phyloP scores from a whole-genome alignment of 2,113 vertebrate genomes.

The Ptilorrhoa leucosticta region DNA sequence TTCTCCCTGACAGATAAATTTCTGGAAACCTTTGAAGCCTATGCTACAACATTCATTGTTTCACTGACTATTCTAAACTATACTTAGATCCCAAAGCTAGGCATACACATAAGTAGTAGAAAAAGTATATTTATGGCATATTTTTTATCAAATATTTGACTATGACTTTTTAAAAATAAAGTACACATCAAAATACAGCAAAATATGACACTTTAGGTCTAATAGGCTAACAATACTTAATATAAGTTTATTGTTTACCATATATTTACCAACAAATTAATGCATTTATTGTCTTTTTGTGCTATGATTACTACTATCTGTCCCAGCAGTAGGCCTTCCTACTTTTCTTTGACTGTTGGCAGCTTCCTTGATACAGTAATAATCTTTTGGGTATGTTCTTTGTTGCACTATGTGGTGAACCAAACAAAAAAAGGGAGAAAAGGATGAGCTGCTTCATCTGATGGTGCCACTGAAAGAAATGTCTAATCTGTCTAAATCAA shows the following conservation, averaged over 20 bases:
- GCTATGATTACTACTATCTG: background rate
- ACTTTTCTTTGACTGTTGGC: background rate
- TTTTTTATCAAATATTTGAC: background rate
- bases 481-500: background rate
- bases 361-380: background rate
- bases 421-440: background rate
- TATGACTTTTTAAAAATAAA: background rate
- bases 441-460: background rate
- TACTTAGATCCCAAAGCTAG: background rate
- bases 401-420: background rate
- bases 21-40: background rate
- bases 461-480: background rate
- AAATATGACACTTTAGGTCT: background rate
- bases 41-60: background rate
- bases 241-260: background rate
- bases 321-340: background rate
- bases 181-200: background rate
- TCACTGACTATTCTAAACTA: background rate
- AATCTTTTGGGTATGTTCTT: background rate
- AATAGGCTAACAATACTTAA: background rate
- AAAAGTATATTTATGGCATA: background rate
- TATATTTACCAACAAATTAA: background rate
- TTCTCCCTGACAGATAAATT: fast-evolving
- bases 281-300: background rate
- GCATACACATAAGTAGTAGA: background rate